Evolutionary conservation across 2,888 invertebrate species (phyloP), one percentile per base, ranked within the genome.

Genomic region (Pegoplata infirma): DNA sequence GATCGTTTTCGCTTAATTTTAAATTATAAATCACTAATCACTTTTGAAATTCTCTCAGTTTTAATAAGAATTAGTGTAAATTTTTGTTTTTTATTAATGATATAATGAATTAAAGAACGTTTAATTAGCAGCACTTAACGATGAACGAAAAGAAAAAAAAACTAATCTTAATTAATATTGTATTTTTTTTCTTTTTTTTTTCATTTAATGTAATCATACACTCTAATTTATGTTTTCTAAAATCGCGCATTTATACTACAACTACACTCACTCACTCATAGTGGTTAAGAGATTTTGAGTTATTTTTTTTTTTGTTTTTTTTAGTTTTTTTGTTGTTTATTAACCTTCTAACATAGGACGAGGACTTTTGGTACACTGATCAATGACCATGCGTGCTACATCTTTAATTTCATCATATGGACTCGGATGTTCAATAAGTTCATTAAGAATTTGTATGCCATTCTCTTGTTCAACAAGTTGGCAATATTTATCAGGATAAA

Each of bases 401-500:
- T 92, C 90, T 88, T 94, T 95, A 80, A 95, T 94, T 77, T 91
- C 89, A 6, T 89, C 87, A 85, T 94, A 94, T 0, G 94, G 93
- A 75, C 90, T 89, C 17, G 92, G 91, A 86, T 94, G 92, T 8
- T 88, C 86, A 14, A 94, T 89, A 61, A 96, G 88, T 80, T 93
- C 92, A 74, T 92, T 90, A 46, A 98, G 91, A 77, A 97, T 91
- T 46, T 91, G 90, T 61, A 97, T 88, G 0, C 98, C 98, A 36
- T 95, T 95, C 90, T 98, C 98, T 51, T 93, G 92, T 84, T 95
- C 94, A 51, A 99, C 94, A 85, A 98, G 91, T 80, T 92, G 91
- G 89, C 98, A 98, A 90, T 99, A 99, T 90, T 98, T 98, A 74
- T 94, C 94, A 46, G 97, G 90, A 84, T 90, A 90, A 2, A 90